phyloP scores from a whole-genome alignment of 2,113 vertebrate species.

The Myrmecobius fasciatus region DNA sequence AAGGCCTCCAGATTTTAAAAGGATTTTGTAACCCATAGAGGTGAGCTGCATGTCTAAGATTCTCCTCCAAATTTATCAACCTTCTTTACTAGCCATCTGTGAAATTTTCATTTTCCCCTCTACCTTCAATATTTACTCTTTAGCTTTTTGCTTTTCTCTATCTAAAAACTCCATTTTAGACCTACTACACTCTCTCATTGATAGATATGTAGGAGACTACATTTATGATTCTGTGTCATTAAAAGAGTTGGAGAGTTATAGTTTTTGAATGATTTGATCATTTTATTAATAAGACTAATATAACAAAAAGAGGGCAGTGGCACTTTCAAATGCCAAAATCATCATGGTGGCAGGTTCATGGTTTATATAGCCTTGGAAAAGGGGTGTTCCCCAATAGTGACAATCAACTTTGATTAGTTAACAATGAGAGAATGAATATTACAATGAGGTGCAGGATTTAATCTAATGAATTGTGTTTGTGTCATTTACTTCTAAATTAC shows the following conservation, averaged over 20 bases:
- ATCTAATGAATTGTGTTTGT: background rate
- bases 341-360: background rate
- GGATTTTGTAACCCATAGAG: background rate
- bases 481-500: background rate
- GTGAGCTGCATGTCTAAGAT: too few species aligned
- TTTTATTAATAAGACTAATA: background rate
- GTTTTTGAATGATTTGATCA: background rate
- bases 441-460: background rate
- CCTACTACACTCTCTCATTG: background rate
- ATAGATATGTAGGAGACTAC: background rate
- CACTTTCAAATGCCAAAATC: background rate
- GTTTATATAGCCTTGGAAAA: background rate
- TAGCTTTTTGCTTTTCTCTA: too few species aligned
- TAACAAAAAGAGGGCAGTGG: background rate
- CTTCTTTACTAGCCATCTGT: too few species aligned
- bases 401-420: background rate
- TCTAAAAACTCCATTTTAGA: too few species aligned
- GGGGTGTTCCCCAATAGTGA: background rate
- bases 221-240: background rate
- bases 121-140: too few species aligned
- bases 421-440: background rate
- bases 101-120: too few species aligned
- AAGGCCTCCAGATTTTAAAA: background rate
- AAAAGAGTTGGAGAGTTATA: background rate
- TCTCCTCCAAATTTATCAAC: too few species aligned